Base-by-base conservation (phyloP, 2,797 vertebrate species). In the Manis crassicaudata region DNA sequence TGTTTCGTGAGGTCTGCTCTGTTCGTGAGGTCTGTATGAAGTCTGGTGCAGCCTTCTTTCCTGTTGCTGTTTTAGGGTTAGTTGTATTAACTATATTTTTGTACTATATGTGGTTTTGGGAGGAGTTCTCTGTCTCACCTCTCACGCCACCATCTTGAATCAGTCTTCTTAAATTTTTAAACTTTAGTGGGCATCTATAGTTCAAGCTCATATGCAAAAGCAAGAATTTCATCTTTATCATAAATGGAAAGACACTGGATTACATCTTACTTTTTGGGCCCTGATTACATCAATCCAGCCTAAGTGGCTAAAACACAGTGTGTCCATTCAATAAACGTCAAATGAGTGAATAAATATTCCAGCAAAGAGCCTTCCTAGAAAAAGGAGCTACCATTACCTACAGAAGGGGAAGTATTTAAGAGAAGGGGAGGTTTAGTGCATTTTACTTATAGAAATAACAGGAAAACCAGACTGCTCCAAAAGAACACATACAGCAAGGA, bases 381-480 rank as follows among this genome's bases (percentile, higher is more conserved):
- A 8, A 52, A 93, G 21, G 72, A 79, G 35, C 32, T 84, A 35
- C 68, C 56, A 52, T 37, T 67, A 82, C 35, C 65, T 88, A 82
- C 20, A 70, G 37, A 94, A 90, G 40, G 37, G 35, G 25, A 35
- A 5, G 68, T 40, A 67, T 58, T 89, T 89, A 89, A 63, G 40
- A 17, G 40, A 81, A 77, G 20, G 21, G 7, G n/a, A 46, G 40
- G 73, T 60, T 29, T 68, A 67, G 32, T 75, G 29, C 92, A 50
- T 75, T 92, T 70, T 79, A 94, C 25, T 85, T 83, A 86, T 46
- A 90, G 77, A 95, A 94, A 76, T 88, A 94, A 85, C 32, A 94
- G 17, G 68, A 90, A 92, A 72, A 88, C 58, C 27, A 67, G 58
- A 94, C 40, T 77, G 21, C 56, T 96, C 72, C 46, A 85, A 92